Evolutionary conservation across 1,140 invertebrate species (phyloP).

Genomic region (Xylocopa sonorina): DNA sequence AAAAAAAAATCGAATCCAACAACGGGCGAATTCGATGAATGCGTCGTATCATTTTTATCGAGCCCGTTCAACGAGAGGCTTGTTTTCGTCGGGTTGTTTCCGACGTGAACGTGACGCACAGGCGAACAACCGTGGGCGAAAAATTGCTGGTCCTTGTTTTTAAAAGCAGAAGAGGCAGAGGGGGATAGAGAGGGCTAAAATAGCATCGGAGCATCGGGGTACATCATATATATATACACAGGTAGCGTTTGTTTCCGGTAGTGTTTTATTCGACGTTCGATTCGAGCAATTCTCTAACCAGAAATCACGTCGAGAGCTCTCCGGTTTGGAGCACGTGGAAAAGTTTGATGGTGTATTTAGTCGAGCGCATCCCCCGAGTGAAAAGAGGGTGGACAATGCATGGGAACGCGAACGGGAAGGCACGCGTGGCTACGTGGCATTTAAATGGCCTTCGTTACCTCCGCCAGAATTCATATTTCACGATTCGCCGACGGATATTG

Average conservation of each 20-base stretch:
- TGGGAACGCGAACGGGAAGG: neutral
- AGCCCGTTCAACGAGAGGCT: neutral
- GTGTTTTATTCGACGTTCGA: neutral
- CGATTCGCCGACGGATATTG: neutral
- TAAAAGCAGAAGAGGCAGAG: neutral
- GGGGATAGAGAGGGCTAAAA: no score
- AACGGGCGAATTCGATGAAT: neutral
- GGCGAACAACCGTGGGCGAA: neutral
- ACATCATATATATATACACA: neutral
- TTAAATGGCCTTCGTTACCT: neutral
- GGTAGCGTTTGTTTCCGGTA: neutral
- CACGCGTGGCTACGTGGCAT: neutral
- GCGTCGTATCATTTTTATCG: neutral
- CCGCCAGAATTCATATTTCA: conserved; percentile 32
- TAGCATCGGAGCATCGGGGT: neutral
- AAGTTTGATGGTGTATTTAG: neutral
- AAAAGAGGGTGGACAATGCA: neutral
- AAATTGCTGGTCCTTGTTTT: neutral
- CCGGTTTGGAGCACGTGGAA: neutral
- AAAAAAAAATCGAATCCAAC: conserved; percentile 13
- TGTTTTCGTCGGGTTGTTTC: neutral
- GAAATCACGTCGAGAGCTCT: conserved; percentile 13
- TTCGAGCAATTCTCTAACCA: neutral
- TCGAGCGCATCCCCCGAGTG: no score
- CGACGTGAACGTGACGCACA: no score